Evolutionary conservation across 2,888 invertebrate species (phyloP), one percentile per base, ranked within the genome.

Genomic region (Melanotus villosus): DNA sequence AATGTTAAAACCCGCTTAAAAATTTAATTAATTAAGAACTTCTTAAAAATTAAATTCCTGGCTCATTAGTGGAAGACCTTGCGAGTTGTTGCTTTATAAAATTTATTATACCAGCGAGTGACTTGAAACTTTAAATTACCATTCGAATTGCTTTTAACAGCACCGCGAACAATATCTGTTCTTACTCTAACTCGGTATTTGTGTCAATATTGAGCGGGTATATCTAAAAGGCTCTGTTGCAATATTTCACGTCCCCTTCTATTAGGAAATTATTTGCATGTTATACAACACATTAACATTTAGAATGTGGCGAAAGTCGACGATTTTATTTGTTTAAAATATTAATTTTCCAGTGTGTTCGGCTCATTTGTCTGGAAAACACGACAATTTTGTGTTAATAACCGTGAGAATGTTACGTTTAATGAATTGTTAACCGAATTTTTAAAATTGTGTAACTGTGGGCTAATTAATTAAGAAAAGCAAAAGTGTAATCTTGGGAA

Each of bases 221-320:
- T 47, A 12, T 10, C 52, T 32, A 14, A 52, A 52, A 52, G 32
- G 52, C 18, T 30, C 9, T 32, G 32, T 52, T 32, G 52, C 52
- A 52, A 52, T 32, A 32, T 32, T 32, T 32, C 52, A 1, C 4
- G 30, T 34, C 47, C 58, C 68, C 43, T 62, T 68, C 68, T 63
- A 62, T 66, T 68, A 68, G 62, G 68, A 62, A 68, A 68, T 41
- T 56, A 68, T 62, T 67, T 45, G 56, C 60, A 57, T 63, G 32
- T 68, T 68, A 68, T 57, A 58, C 57, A 68, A 68, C 47, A 23
- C 12, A 38, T 65, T 68, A 64, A 64, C 68, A 64, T 68, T 68
- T 68, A 52, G 59, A 64, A 64, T 59, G 58, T 38, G 65, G 68
- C 58, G 68, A 68, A 68, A 68, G 68, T 64, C 32, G 14, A 12